Conservation (phyloP, 2,113 vertebrate genomes). For the Sorex fumeus region DNA sequence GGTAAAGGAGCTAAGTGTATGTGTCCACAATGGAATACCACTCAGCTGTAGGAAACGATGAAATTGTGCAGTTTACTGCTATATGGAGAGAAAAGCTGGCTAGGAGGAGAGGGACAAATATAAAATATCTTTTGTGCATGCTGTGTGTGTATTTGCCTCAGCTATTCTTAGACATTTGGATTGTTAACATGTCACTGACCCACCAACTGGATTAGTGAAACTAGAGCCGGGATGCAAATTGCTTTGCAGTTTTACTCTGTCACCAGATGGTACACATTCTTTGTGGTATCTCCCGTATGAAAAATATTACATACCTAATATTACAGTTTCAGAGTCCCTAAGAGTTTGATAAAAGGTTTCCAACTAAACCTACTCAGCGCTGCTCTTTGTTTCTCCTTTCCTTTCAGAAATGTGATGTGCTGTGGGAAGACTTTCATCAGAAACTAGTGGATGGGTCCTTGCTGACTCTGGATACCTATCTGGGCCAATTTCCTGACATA, state of each 20-base stretch:
- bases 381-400: slow-evolving; percentile 65
- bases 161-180: neutral
- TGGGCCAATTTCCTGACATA: slow-evolving; percentile 97
- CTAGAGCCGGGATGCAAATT: slow-evolving; percentile 5
- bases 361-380: slow-evolving; percentile 41
- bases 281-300: neutral
- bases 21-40: no score
- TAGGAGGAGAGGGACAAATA: no score
- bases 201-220: neutral
- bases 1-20: no score
- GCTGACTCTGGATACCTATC: slow-evolving; percentile 95
- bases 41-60: no score
- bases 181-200: neutral
- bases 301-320: neutral
- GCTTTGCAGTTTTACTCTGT: slow-evolving; percentile 23
- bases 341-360: slow-evolving; percentile 43
- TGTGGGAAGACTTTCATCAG: slow-evolving; percentile 99
- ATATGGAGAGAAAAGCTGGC: no score
- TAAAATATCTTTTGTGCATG: no score
- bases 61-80: no score
- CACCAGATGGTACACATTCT: neutral
- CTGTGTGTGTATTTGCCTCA: no score
- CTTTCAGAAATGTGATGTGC: slow-evolving; percentile 95
- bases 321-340: slow-evolving; percentile 43
- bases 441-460: slow-evolving; percentile 97